Percentiles rank a stretch among this genome's conserved stretches.
These are phyloP conservation scores for Trachelus troglodyta DNA, from an alignment of 2,888 invertebrate species.

Conservation along the genomic window DNA sequence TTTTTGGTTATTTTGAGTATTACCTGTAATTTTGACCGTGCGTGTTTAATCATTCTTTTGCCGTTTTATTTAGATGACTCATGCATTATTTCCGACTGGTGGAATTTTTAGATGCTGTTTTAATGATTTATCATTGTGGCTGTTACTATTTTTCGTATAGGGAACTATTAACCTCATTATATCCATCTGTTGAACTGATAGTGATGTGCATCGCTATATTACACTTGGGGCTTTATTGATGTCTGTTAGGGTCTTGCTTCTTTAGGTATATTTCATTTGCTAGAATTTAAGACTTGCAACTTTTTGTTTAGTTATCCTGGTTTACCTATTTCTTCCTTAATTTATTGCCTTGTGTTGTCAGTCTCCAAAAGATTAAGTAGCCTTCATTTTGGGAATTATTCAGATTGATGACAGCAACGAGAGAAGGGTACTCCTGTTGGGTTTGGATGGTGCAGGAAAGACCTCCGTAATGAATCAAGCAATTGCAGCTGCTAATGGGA, in stretches of 20 bases:
- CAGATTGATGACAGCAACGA: conserved; percentile 63
- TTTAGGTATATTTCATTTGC: background rate
- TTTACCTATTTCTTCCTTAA: background rate
- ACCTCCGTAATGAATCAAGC: conserved; percentile 62
- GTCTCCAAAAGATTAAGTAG: background rate
- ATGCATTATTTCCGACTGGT: background rate
- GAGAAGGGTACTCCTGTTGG: conserved; percentile 60
- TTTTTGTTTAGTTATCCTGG: background rate
- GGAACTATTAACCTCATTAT: background rate
- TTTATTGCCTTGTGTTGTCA: background rate
- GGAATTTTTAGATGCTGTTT: background rate
- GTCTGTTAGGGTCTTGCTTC: background rate
- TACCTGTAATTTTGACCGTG: background rate
- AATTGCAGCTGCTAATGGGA: conserved; percentile 45
- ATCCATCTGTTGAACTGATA: background rate
- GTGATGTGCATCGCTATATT: background rate
- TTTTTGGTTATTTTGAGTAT: background rate
- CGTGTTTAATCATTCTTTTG: background rate
- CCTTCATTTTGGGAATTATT: conserved; percentile 17
- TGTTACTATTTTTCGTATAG: background rate
- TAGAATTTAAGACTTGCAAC: background rate
- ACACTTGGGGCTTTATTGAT: background rate
- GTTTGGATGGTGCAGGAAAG: conserved; percentile 63
- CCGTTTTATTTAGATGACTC: background rate
- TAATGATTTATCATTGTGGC: background rate